Percentiles rank a stretch among this genome's conserved stretches.
Evolutionary conservation across 2,113 vertebrate species (phyloP).

Genomic region (Holacanthus passer): DNA sequence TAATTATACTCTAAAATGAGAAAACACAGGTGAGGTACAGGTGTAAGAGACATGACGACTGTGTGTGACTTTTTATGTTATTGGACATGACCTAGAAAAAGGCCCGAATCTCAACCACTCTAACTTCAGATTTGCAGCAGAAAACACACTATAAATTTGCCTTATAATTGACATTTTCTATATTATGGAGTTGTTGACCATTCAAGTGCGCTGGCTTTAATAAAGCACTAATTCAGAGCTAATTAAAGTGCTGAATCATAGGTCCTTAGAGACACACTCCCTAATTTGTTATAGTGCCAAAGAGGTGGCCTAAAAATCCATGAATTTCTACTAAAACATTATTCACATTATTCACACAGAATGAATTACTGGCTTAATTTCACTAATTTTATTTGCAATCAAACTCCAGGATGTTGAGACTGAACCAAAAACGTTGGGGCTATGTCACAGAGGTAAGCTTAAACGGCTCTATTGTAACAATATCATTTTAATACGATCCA

Average conservation of each 20-base stretch:
- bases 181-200: background rate
- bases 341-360: background rate
- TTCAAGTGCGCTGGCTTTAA: background rate
- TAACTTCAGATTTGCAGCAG: background rate
- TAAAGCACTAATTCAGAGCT: background rate
- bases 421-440: background rate
- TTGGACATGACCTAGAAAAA: background rate
- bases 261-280: background rate
- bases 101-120: background rate
- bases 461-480: background rate
- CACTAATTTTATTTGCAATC: background rate
- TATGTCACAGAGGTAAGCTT: background rate
- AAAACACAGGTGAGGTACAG: background rate
- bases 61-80: background rate
- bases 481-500: background rate
- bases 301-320: background rate
- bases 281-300: background rate
- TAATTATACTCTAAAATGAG: background rate
- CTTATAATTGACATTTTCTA: background rate
- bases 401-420: background rate
- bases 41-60: background rate
- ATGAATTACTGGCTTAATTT: background rate
- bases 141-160: background rate
- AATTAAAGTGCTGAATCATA: slow-evolving; percentile 7
- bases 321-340: background rate